Evolutionary conservation across 2,797 vertebrate species (phyloP), one percentile per base, ranked within the genome.

Genomic region (Megalops cyprinoides): DNA sequence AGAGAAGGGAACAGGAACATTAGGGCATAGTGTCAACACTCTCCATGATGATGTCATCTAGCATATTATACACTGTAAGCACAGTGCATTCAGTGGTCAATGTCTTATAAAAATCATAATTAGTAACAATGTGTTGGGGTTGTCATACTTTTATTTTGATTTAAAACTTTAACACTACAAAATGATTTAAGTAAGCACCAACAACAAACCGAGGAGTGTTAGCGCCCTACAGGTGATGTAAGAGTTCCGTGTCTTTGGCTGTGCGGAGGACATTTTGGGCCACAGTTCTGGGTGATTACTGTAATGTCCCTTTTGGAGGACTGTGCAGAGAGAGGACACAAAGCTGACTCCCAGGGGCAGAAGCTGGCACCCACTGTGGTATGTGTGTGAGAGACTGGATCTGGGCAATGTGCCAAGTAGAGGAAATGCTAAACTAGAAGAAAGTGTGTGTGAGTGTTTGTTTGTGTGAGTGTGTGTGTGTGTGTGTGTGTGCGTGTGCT

Each of bases 261-360:
- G n/a, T n/a, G n/a, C n/a, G 65, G 65, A 37, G 37, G 65, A 5
- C 65, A 69, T 69, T 69, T 69, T 69, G 34, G 18, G 62, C 28
- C 34, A 1, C 14, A 67, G 34, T 37, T 31, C 34, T 42, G 34
- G 20, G n/a, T 39, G 65, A 37, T 69, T 31, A 39, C 15, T 69
- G 15, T 42, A 69, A 9, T 14, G 15, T 23, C 31, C 28, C 12
- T 15, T n/a, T 28, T 65, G 60, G 34, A 6, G 62, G 28, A 14
- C 2, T 25, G 58, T 31, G 34, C 39, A 34, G 12, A 31, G 31
- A 39, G 62, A 67, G 62, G 34, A 6, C 62, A 65, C 62, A 37
- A 7, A 37, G 3, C 23, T 67, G 14, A 39, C 62, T 39, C 62
- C 10, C 3, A 5, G 62, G 31, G 62, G 62, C 31, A 0, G 34